Evolutionary conservation across 1,140 invertebrate species (phyloP), one percentile per base, ranked within the genome.

Genomic region (Meloidogyne hapla): DNA sequence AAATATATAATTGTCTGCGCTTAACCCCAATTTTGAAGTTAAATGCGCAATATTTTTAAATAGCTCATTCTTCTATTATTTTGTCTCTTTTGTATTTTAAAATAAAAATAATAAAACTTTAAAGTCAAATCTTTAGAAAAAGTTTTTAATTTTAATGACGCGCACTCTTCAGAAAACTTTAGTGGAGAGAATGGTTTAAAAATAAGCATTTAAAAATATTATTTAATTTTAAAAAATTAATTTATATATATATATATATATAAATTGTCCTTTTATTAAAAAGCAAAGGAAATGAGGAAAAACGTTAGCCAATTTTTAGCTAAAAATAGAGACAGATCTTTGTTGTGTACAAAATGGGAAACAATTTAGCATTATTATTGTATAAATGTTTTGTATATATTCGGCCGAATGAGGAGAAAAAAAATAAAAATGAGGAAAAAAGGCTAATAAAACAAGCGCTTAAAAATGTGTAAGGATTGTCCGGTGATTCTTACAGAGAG

Each of bases 291-390:
- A 33, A 33, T 33, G 12, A 56, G n/a, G 48, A n/a, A 21, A 56
- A 56, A 56, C n/a, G 48, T 56, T 56, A 56, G 48, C 48, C 48
- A 56, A 56, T n/a, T 56, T 56, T 56, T 56, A 56, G 48, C 48
- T 56, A 56, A 56, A 56, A 56, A 56, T 56, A 56, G 48, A 56
- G 48, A 56, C n/a, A 56, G 48, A 56, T 56, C 48, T 56, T 56
- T 56, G 8, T 56, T 56, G 48, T 56, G 18, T 56, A 56, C n/a
- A 56, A 56, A 56, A 56, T n/a, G 48, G 48, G n/a, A 56, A 56
- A 56, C 18, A 56, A n/a, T n/a, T n/a, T 56, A n/a, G 18, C n/a
- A 56, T 56, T 56, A 45, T 45, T 45, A 56, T 56, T 56, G 48
- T 56, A 56, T 56, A 56, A 56, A 56, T 56, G 48, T n/a, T 56